phyloP scores from a whole-genome alignment of 2,888 invertebrate genomes.

The Orthosia gracilis region DNA sequence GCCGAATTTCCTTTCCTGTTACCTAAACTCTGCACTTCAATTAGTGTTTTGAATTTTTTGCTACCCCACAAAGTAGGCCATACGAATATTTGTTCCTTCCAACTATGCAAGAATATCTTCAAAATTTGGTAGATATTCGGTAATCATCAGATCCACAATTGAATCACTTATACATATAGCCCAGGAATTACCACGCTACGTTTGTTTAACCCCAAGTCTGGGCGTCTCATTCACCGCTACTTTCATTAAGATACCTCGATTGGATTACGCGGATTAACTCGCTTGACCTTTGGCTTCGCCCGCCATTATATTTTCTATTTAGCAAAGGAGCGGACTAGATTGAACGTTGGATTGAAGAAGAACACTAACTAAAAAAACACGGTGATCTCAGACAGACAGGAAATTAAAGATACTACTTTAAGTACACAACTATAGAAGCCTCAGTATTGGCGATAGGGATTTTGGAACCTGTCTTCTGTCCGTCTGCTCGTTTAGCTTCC shows the following conservation, averaged over 20 bases:
- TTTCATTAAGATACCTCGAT: constrained; percentile 6
- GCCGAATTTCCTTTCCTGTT: not conserved
- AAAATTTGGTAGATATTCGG: no score
- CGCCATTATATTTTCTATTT: not conserved
- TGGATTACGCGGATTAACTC: not conserved
- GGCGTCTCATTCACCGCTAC: constrained; percentile 7
- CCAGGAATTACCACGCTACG: constrained; percentile 29
- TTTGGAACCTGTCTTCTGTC: no score
- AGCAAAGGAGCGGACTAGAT: not conserved
- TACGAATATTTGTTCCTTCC: no score
- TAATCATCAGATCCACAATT: not conserved
- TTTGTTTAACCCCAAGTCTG: constrained; percentile 15
- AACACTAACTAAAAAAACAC: no score
- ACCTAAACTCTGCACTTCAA: not conserved
- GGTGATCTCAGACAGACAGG: no score
- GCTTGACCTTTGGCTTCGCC: constrained; percentile 7
- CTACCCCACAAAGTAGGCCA: no score
- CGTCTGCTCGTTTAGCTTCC: no score
- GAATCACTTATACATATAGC: not conserved
- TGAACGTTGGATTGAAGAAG: not conserved
- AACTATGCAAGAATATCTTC: no score
- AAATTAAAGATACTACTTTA: no score
- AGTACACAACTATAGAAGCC: no score
- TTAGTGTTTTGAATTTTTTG: no score
- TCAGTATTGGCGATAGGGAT: no score